Conservation (phyloP, 23 tunicate genomes). For the Halocynthia aurantium region DNA sequence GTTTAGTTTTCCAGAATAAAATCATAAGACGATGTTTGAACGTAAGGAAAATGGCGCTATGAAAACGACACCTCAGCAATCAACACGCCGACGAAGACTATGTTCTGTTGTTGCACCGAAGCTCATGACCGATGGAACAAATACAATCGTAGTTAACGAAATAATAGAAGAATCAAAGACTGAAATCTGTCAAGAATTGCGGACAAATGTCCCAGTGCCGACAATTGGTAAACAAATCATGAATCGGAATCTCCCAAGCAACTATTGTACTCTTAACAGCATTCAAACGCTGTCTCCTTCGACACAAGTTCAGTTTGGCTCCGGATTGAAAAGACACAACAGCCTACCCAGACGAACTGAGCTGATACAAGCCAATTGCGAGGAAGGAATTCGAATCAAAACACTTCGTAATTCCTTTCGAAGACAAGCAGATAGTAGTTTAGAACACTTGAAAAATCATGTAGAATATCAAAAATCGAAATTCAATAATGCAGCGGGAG, state of each 20-base stretch:
- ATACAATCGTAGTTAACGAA: background rate
- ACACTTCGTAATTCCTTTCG: background rate
- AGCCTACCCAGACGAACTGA: background rate
- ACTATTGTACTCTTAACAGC: background rate
- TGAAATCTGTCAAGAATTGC: background rate
- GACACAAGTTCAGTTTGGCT: background rate
- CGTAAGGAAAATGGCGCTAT: too few relatives aligned
- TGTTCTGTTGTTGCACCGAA: constrained; percentile 10
- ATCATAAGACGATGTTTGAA: too few relatives aligned
- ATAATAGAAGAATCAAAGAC: background rate
- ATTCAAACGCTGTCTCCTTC: background rate
- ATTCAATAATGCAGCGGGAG: background rate
- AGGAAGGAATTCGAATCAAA: background rate
- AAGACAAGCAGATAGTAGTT: background rate
- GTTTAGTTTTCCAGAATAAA: too few relatives aligned
- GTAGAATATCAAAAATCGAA: background rate
- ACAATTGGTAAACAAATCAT: background rate
- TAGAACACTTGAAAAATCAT: background rate
- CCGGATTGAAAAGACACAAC: background rate
- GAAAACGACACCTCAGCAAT: too few relatives aligned
- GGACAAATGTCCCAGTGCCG: background rate
- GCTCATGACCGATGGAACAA: background rate
- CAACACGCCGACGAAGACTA: constrained; percentile 3
- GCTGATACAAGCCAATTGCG: background rate
- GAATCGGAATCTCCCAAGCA: background rate